A percentile compares a stretch with the other conserved stretches of the same genome.
phyloP scores from a whole-genome alignment of 2,113 vertebrate species.

The Rhea americana region DNA sequence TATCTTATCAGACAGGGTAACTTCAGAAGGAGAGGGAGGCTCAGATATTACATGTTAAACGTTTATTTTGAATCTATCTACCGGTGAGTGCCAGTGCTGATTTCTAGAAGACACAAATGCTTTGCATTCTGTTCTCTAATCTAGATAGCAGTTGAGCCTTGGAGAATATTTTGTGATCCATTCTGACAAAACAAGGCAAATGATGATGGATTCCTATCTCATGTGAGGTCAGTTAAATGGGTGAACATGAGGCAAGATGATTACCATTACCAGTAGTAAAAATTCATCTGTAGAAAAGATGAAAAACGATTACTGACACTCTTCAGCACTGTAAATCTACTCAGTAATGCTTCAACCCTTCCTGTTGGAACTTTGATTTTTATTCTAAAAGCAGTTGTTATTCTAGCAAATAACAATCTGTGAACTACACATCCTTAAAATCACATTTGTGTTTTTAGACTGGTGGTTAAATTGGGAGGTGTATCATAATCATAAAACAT shows the following conservation, averaged over 20 bases:
- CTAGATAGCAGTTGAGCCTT: not conserved
- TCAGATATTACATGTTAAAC: not conserved
- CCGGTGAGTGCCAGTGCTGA: not conserved
- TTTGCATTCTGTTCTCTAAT: not conserved
- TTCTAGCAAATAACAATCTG: not conserved
- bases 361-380: not conserved
- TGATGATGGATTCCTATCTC: not conserved
- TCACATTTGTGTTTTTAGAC: not conserved
- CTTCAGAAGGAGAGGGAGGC: not conserved
- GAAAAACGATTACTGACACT: not conserved
- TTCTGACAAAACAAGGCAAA: not conserved
- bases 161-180: not conserved
- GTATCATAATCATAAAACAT: not conserved
- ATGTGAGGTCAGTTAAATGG: not conserved
- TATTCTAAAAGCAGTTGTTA: not conserved
- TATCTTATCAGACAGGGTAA: not conserved
- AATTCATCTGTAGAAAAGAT: not conserved
- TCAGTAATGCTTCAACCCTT: not conserved
- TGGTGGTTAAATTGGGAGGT: not conserved
- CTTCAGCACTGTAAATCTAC: not conserved
- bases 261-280: not conserved
- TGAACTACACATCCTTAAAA: not conserved
- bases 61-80: not conserved
- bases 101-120: not conserved
- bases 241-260: not conserved